Conservation (phyloP, 2,888 invertebrate genomes). For the Dicyrtoma fusca region DNA sequence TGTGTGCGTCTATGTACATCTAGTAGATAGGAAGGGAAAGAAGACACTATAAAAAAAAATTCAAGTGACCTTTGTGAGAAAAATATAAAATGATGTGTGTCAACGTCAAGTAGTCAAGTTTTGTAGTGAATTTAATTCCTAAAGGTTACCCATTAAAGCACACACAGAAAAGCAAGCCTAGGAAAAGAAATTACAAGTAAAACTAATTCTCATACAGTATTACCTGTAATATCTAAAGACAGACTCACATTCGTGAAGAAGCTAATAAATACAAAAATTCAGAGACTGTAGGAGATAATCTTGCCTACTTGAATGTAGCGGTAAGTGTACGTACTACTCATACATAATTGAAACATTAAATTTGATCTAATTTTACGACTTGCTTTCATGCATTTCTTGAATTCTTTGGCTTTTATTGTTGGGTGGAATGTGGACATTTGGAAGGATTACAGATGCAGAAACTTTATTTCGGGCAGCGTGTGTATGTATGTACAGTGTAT, state of each 20-base stretch:
- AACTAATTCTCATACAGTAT: neutral
- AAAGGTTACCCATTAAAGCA: too few relatives aligned
- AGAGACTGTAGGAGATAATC: neutral
- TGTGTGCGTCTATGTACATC: too few relatives aligned
- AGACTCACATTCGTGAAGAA: too few relatives aligned
- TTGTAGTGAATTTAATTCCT: neutral
- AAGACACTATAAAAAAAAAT: too few relatives aligned
- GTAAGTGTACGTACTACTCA: slow-evolving; percentile 1
- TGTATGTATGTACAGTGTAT: too few relatives aligned
- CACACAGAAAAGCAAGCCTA: neutral
- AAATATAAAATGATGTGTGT: neutral
- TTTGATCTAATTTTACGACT: neutral
- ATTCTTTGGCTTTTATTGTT: too few relatives aligned
- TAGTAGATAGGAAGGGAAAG: too few relatives aligned
- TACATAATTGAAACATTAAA: neutral
- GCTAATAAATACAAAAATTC: too few relatives aligned
- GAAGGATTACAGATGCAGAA: too few relatives aligned
- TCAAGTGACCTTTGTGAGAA: slow-evolving; percentile 8
- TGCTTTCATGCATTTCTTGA: neutral
- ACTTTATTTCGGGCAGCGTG: too few relatives aligned
- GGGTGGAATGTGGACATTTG: too few relatives aligned
- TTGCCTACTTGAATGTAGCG: slow-evolving; percentile 6
- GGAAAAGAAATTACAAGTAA: slow-evolving; percentile 2
- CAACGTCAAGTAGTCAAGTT: too few relatives aligned
- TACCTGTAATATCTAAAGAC: neutral